Percentiles rank a stretch among this genome's conserved stretches.
These are phyloP conservation scores for Torymus tubicola DNA, from an alignment of 2,888 invertebrate genomes.

Conservation along the genomic window DNA sequence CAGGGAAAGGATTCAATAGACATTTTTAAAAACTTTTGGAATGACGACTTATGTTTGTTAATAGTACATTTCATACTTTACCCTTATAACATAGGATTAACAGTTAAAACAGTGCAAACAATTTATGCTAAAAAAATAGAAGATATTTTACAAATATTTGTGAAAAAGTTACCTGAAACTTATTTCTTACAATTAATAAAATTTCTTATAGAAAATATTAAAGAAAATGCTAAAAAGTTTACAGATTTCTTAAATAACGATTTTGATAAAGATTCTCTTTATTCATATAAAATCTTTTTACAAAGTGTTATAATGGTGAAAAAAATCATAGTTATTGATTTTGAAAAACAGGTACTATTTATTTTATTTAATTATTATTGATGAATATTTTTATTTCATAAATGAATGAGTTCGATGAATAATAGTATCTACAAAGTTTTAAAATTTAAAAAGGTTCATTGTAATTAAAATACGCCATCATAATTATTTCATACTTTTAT, in stretches of 20 bases:
- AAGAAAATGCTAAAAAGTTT: constrained; percentile 13
- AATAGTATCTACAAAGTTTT: no score
- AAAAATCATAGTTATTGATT: constrained; percentile 34
- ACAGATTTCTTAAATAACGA: constrained; percentile 16
- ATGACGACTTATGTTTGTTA: constrained; percentile 59
- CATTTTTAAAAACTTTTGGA: constrained; percentile 38
- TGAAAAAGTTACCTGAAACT: constrained; percentile 32
- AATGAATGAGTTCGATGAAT: no score
- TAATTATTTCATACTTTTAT: no score
- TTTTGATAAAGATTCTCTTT: constrained; percentile 2
- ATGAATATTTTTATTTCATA: constrained; percentile 9
- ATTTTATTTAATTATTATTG: constrained; percentile 3
- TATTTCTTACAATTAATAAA: constrained; percentile 11
- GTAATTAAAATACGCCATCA: no score
- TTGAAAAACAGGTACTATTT: constrained; percentile 17
- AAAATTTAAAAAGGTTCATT: no score
- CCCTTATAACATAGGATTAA: constrained; percentile 77
- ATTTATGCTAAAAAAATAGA: constrained; percentile 70
- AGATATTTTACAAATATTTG: constrained; percentile 63
- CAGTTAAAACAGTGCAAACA: constrained; percentile 75
- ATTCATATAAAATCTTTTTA: constrained; percentile 26
- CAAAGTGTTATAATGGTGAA: constrained; percentile 43
- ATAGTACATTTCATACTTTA: constrained; percentile 71
- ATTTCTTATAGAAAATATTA: constrained; percentile 11
- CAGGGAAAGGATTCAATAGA: background rate